Evolutionary conservation across 2,113 vertebrate species (phyloP), one percentile per base, ranked within the genome.

Genomic region (Gasterosteus nipponicus): DNA sequence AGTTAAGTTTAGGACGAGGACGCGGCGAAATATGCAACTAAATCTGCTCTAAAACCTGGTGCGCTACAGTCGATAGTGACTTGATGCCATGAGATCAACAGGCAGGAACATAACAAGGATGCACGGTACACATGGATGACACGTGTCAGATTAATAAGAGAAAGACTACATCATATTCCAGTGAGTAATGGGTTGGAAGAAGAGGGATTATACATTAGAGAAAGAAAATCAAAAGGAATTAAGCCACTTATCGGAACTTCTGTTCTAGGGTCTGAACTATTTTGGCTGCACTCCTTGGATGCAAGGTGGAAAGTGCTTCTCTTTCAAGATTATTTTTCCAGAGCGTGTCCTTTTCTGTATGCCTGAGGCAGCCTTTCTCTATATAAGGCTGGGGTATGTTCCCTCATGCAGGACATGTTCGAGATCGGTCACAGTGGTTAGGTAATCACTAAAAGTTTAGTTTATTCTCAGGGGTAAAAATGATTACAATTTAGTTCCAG

Each of bases 371-470:
- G 49, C 49, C 35, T 76, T 63, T 86, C 66, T 91, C 87, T 90
- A 87, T 91, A 88, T 86, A 91, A 80, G 91, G 91, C 59, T 54
- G 16, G 76, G 71, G 41, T 86, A 54, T 88, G 84, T 75, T 85
- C 83, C 35, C 75, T 75, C 67, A 31, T 49, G 59, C 76, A 75
- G 74, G 39, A 82, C 47, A 70, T 64, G 68, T 80, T 84, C 75
- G 89, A 87, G 82, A 87, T 75, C 64, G 47, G 69, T 76, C 81
- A 59, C 89, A 86, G 76, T 77, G 76, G 83, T 93, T 90, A 90
- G 88, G 68, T 90, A 89, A 89, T 84, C 79, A 54, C 66, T 77
- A 62, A 81, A 83, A 81, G 54, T 83, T 75, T 75, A 58, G 68
- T 73, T 83, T 81, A 74, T 63, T 69, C 58, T 70, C 44, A 7